Evolutionary conservation across 1,140 invertebrate genomes (phyloP), one percentile per base, ranked within the genome.

Genomic region (Calephelis virginiensis): DNA sequence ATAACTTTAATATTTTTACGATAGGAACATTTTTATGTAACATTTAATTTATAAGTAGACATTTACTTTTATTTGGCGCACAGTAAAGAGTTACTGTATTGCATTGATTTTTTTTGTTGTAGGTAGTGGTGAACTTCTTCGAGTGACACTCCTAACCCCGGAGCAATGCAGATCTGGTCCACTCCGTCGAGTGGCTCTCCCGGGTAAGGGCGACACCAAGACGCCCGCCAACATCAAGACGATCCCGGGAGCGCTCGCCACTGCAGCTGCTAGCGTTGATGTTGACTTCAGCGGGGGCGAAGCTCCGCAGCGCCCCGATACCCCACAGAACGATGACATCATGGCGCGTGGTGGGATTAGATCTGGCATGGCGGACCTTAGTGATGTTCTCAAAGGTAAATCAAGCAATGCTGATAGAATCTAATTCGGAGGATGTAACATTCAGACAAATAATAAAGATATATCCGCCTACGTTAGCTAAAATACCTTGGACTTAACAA

Each of bases 201-300:
- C 86, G 0, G 89, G 89, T 5, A 94, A 93, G 84, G 92, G 92
- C 3, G 89, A 91, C 50, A 70, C 85, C 2, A 91, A 91, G 68
- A 89, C 86, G 0, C 86, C 89, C 7, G 86, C 86, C 6, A 91
- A 89, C 67, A 89, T 89, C 10, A 89, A 89, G 73, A 91, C 89
- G 59, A 85, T 89, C 28, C 91, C 92, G 0, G 93, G 93, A 63
- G 94, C 92, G 0, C 82, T 98, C 13, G 96, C 97, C 5, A 95
- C 93, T n/a, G 95, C 96, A 0, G 93, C 96, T 17, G 97, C 97
- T 8, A 94, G 96, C 71, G 95, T 98, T n/a, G 95, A 97, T 78
- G 97, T 98, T 0, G 97, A 98, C 85, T 98, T 98, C 75, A 95
- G 95, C 68, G 94, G 94, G 10, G 94, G 93, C 71, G 95, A 96